Percentiles rank a stretch among this genome's conserved stretches.
These are phyloP conservation scores for Theocolax elegans DNA, from an alignment of 1,140 invertebrate genomes.

Conservation along the genomic window DNA sequence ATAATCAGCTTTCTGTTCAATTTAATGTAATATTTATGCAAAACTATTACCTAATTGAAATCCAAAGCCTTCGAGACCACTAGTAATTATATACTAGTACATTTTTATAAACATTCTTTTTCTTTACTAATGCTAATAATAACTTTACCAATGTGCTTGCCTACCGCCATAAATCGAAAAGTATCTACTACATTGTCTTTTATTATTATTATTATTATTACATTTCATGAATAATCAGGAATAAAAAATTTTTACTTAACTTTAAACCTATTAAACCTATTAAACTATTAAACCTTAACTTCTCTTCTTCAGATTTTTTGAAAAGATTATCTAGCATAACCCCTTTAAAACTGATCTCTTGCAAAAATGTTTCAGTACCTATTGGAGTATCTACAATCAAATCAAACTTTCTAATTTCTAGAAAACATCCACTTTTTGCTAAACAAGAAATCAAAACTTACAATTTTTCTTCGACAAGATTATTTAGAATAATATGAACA, in stretches of 20 bases:
- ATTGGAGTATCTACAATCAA: slow-evolving; percentile 73
- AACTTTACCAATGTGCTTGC: slow-evolving; percentile 83
- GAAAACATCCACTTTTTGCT: slow-evolving; percentile 73
- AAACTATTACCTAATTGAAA: slow-evolving; percentile 71
- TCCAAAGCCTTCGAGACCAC: slow-evolving; percentile 85
- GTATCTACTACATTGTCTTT: slow-evolving; percentile 65
- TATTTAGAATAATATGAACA: slow-evolving; percentile 84
- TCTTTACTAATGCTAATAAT: slow-evolving; percentile 72
- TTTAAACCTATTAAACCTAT: slow-evolving; percentile 70
- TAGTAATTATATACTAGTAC: slow-evolving; percentile 66
- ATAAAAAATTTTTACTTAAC: no score
- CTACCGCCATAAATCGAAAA: slow-evolving; percentile 75
- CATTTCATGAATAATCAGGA: slow-evolving; percentile 63
- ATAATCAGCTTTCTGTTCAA: slow-evolving; percentile 71
- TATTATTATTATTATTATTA: no score
- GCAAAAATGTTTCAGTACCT: slow-evolving; percentile 81
- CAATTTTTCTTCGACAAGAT: slow-evolving; percentile 81
- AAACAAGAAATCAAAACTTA: slow-evolving; percentile 83
- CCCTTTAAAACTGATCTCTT: slow-evolving; percentile 84
- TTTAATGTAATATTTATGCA: no score
- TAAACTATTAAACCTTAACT: slow-evolving; percentile 52
- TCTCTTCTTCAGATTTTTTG: slow-evolving; percentile 53
- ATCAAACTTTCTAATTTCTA: slow-evolving; percentile 85
- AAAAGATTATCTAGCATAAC: slow-evolving; percentile 77
- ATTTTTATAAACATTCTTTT: slow-evolving; percentile 52